phyloP scores from a whole-genome alignment of 2,888 invertebrate genomes.

The Platypus cylindrus region DNA sequence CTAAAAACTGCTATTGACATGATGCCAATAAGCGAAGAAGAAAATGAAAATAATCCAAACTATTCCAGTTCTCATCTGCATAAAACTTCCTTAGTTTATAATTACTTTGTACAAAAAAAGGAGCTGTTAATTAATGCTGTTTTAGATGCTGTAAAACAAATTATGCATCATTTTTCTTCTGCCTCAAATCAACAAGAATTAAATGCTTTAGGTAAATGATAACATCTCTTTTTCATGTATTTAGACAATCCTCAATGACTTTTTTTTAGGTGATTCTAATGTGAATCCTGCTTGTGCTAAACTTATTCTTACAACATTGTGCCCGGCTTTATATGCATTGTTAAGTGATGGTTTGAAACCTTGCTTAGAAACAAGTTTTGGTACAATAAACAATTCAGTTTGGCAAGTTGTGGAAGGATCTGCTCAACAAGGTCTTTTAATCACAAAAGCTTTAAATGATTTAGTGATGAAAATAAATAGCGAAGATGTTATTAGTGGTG shows the following conservation, averaged over 20 bases:
- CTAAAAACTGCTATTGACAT: constrained; percentile 39
- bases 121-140: constrained; percentile 58
- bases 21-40: constrained; percentile 49
- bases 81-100: constrained; percentile 19
- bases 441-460: constrained; percentile 73
- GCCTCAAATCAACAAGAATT: constrained; percentile 51
- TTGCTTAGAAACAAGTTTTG: constrained; percentile 70
- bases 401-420: constrained; percentile 86
- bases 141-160: constrained; percentile 59
- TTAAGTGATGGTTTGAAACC: constrained; percentile 76
- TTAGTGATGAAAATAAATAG: constrained; percentile 71
- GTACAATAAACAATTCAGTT: constrained; percentile 64
- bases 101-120: constrained; percentile 48
- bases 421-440: constrained; percentile 72
- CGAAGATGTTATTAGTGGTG: constrained; percentile 69
- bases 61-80: constrained; percentile 39
- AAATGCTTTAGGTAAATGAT: constrained; percentile 31
- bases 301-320: constrained; percentile 60
- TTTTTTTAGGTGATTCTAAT: constrained; percentile 40
- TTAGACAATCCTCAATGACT: not conserved
- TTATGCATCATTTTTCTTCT: constrained; percentile 57
- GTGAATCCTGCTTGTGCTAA: constrained; percentile 56
- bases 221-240: not conserved
- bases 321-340: constrained; percentile 73
- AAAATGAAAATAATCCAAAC: constrained; percentile 48